Evolutionary conservation across 1,140 invertebrate species (phyloP).

Genomic region (Magallana gigas): DNA sequence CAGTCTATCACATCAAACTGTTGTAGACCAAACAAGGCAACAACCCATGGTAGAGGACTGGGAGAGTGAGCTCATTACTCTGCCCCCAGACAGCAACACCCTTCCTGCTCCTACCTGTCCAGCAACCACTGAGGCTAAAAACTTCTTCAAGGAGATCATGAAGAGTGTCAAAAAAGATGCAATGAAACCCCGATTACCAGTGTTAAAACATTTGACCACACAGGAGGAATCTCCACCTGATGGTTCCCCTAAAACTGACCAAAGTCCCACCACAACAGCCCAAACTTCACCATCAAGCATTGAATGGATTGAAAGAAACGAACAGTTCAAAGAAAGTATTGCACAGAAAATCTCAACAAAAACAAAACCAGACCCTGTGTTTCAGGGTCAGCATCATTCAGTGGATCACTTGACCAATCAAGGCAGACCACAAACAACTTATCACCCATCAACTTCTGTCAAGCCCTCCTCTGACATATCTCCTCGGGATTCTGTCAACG

Average conservation of each 20-base stretch:
- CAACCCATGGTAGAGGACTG: neutral
- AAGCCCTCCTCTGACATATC: too few species aligned
- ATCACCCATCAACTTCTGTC: too few species aligned
- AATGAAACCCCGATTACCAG: constrained; percentile 29
- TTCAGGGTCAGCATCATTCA: neutral
- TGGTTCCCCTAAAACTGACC: neutral
- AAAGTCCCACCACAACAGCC: neutral
- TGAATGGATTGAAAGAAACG: too few species aligned
- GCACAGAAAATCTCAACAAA: neutral
- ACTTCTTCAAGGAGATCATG: neutral
- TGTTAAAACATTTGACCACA: constrained; percentile 41
- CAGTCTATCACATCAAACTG: neutral
- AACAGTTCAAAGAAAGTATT: too few species aligned
- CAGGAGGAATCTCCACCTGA: neutral
- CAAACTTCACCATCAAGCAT: neutral
- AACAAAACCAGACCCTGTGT: neutral
- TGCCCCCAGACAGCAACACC: neutral
- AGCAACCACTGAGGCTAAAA: neutral
- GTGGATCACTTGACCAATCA: too few species aligned
- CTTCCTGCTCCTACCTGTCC: neutral
- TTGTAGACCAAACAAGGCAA: neutral
- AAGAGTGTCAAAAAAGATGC: constrained; percentile 7
- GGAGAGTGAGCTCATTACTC: neutral
- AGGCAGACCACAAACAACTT: too few species aligned
- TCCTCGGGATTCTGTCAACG: too few species aligned